Evolutionary conservation across 2,113 vertebrate species (phyloP).

Genomic region (Erpornis zantholeuca): DNA sequence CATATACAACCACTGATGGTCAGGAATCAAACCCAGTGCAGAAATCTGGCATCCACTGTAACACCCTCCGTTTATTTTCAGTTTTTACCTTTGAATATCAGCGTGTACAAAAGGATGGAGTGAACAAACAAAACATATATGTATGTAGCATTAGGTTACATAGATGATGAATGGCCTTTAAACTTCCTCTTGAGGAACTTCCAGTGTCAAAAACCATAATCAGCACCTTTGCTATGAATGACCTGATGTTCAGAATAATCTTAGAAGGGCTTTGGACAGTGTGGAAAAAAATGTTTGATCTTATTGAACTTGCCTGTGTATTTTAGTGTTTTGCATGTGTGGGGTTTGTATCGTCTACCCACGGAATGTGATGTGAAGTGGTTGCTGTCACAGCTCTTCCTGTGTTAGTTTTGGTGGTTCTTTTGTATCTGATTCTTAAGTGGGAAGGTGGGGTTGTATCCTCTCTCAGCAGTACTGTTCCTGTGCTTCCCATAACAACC

Average conservation of each 20-base stretch:
- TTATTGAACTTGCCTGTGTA: background rate
- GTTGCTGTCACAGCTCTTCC: background rate
- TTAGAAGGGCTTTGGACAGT: background rate
- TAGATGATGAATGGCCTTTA: background rate
- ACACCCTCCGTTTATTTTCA: background rate
- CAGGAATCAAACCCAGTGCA: background rate
- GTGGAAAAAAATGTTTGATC: background rate
- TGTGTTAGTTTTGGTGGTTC: background rate
- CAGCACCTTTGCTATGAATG: background rate
- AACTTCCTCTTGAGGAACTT: background rate
- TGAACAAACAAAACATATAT: background rate
- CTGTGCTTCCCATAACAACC: background rate
- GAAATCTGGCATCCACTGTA: background rate
- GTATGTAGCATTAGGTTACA: rapidly evolving
- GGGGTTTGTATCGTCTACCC: background rate
- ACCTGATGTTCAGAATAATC: background rate
- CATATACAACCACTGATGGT: background rate
- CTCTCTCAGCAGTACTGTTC: background rate
- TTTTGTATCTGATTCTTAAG: background rate
- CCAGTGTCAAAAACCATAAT: background rate
- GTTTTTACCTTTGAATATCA: background rate
- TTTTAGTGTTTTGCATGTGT: background rate
- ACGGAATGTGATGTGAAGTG: background rate
- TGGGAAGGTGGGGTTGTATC: slow-evolving; percentile 24
- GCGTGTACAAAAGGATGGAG: rapidly evolving